These are phyloP conservation scores for Himantopus leucocephalus DNA, from an alignment of 2,113 vertebrate genomes.

Conservation along the genomic window DNA sequence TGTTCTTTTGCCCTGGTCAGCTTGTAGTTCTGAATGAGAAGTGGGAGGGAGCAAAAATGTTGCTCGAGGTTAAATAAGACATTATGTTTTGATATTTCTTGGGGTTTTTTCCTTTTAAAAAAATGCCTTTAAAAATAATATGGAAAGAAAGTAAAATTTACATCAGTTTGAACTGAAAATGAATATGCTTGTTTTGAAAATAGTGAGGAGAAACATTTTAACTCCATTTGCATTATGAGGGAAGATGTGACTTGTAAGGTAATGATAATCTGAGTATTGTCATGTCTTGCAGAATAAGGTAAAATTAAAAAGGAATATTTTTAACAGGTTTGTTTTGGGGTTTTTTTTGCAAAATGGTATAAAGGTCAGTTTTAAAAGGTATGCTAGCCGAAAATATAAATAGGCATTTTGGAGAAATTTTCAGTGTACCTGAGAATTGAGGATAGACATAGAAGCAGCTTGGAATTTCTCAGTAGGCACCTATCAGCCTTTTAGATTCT, in stretches of 20 bases:
- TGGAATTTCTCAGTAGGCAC: neutral
- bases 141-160: neutral
- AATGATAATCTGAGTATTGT: neutral
- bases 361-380: neutral
- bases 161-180: neutral
- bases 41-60: neutral
- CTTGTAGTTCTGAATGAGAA: neutral
- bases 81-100: neutral
- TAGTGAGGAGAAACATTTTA: neutral
- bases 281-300: neutral
- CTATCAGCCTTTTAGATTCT: neutral
- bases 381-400: neutral
- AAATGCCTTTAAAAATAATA: neutral
- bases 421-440: neutral
- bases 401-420: neutral
- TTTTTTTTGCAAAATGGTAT: neutral
- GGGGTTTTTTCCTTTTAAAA: rapidly evolving
- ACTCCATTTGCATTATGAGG: neutral
- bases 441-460: neutral
- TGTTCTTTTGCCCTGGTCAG: neutral
- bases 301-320: neutral
- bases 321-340: neutral
- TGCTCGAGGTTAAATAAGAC: neutral
- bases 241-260: neutral
- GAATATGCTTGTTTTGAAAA: neutral